Evolutionary conservation across 2,113 vertebrate genomes (phyloP), one percentile per base, ranked within the genome.

Genomic region (Saguinus midas): DNA sequence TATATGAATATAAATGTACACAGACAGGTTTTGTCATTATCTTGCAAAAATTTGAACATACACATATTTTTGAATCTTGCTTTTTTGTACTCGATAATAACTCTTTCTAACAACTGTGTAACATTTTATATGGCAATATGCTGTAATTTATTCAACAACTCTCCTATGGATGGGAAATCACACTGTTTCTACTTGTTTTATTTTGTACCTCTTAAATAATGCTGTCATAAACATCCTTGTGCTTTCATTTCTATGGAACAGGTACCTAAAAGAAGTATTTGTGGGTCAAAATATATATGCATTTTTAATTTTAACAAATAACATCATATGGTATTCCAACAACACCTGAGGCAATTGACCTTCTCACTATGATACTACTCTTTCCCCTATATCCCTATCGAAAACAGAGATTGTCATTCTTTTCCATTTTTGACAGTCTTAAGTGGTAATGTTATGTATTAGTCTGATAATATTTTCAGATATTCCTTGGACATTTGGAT

Each of bases 141-240:
- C 57, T 48, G 9, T 78, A 57, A 92, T 90, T 76, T 92, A 91
- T 89, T 61, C 81, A 87, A 25, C 18, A 32, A 70, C 75, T 89
- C 52, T 45, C 11, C 61, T 58, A 48, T 11, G 84, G 68, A 92
- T 68, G 45, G 64, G 7, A 12, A 73, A 75, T 87, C 55, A 29
- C 27, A 58, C 55, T 85, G 43, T 70, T 96, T 95, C 82, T 68
- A 76, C 45, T 81, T 81, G 48, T 75, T 96, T 87, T 73, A 61
- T 70, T 84, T 76, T 90, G 21, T 81, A n/a, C 55, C 45, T 95
- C 23, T 92, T 78, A 92, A 96, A 81, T 84, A 92, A 81, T 90
- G 6, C 29, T 89, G 23, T 37, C 87, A 16, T 78, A 87, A 93
- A 84, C n/a, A 50, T 23, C 20, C 9, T 79, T 72, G 6, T 82